phyloP scores from a whole-genome alignment of 2,888 invertebrate genomes.

The Apantesis nais region DNA sequence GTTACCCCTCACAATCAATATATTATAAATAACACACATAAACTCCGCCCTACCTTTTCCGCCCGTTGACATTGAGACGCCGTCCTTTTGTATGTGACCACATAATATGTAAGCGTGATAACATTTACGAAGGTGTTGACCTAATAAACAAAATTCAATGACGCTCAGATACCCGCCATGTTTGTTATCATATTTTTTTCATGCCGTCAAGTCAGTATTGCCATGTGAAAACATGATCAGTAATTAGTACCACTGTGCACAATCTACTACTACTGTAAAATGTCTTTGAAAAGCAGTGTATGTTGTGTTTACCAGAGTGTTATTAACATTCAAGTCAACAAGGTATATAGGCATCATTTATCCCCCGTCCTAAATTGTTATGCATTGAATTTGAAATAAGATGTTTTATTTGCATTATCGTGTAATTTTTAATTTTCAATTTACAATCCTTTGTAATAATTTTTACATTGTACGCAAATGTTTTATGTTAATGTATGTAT shows the following conservation, averaged over 20 bases:
- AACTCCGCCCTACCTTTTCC: constrained; percentile 53
- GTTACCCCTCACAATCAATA: constrained; percentile 19
- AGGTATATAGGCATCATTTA: background rate
- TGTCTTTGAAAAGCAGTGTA: no score
- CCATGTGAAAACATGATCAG: constrained; percentile 10
- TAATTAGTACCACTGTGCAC: background rate
- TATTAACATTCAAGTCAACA: background rate
- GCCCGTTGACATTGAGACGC: constrained; percentile 63
- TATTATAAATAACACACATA: background rate
- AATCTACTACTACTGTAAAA: no score
- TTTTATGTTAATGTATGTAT: background rate
- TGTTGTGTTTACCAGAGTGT: background rate
- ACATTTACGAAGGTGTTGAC: constrained; percentile 50
- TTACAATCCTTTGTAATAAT: no score
- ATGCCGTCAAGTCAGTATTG: constrained; percentile 24
- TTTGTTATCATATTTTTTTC: constrained; percentile 74
- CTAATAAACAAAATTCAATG: constrained; percentile 66
- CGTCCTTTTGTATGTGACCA: constrained; percentile 57
- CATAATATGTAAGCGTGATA: constrained; percentile 61
- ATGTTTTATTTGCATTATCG: background rate
- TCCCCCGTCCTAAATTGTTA: background rate
- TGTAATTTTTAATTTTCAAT: background rate
- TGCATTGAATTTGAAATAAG: background rate
- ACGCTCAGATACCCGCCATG: constrained; percentile 77
- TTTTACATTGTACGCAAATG: background rate